These are phyloP conservation scores for Drosophila tristis DNA, from an alignment of 1,140 invertebrate species.

Conservation along the genomic window DNA sequence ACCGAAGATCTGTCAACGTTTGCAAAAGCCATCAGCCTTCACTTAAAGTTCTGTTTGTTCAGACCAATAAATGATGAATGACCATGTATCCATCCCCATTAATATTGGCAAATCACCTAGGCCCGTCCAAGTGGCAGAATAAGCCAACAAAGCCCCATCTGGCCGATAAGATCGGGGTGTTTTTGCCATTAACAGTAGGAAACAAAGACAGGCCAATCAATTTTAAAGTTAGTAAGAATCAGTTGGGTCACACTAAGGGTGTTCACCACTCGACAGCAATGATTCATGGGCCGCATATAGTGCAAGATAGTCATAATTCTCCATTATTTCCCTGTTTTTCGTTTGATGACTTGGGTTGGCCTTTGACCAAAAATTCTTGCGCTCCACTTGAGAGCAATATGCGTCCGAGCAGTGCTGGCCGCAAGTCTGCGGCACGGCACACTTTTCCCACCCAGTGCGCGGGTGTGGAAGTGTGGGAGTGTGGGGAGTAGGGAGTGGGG, in stretches of 20 bases:
- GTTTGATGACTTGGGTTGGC: conserved; percentile 49
- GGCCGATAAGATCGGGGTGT: conserved; percentile 33
- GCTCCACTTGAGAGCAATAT: conserved; percentile 60
- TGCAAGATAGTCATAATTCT: conserved; percentile 14
- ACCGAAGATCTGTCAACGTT: conserved; percentile 17
- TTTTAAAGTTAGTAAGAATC: conserved; percentile 48
- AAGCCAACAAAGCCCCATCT: conserved; percentile 29
- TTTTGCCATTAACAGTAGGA: conserved; percentile 19
- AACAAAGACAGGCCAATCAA: conserved; percentile 38
- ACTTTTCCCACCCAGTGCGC: conserved; percentile 44
- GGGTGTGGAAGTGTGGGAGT: not conserved
- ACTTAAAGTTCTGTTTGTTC: conserved; percentile 18
- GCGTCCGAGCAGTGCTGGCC: conserved; percentile 25
- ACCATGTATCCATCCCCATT: conserved; percentile 30
- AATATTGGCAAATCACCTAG: conserved; percentile 39
- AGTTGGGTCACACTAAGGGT: conserved; percentile 13
- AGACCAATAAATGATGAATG: conserved; percentile 46
- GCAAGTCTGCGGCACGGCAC: conserved; percentile 24
- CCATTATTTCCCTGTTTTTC: conserved; percentile 9
- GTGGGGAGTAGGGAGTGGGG: conserved; percentile 2
- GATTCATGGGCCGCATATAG: conserved; percentile 47
- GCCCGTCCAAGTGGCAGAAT: conserved; percentile 46
- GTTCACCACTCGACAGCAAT: conserved; percentile 6
- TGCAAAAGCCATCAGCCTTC: conserved; percentile 1
- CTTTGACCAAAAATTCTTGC: conserved; percentile 49